Conservation (phyloP, 2,113 vertebrate genomes). For the Gobiocypris rarus region DNA sequence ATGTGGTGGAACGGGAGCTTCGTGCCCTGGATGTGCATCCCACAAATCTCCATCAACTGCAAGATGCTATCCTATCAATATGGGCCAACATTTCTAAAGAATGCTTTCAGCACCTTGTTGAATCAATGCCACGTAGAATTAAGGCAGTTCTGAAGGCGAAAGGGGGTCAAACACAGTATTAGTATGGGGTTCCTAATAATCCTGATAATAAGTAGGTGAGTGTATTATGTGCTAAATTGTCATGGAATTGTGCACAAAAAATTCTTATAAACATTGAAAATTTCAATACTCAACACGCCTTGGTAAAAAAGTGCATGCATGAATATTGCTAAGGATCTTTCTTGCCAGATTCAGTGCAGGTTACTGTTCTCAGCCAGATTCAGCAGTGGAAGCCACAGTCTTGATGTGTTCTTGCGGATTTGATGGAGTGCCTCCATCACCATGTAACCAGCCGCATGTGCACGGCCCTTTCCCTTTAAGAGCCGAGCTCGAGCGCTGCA, state of each 20-base stretch:
- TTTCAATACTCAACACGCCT: background rate
- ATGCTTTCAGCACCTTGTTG: no score
- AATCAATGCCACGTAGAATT: no score
- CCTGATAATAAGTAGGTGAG: no score
- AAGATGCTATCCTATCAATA: no score
- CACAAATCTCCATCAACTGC: no score
- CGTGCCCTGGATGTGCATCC: no score
- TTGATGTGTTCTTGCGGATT: background rate
- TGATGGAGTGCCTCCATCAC: background rate
- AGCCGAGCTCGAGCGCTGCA: background rate
- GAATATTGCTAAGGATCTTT: background rate
- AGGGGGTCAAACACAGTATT: no score
- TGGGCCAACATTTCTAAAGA: no score
- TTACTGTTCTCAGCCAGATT: background rate
- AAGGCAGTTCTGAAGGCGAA: no score
- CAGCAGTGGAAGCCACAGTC: slow-evolving; percentile 14
- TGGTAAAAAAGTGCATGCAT: background rate
- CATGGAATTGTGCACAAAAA: background rate
- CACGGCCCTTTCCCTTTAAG: slow-evolving; percentile 40
- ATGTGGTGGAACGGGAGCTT: no score
- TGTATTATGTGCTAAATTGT: background rate
- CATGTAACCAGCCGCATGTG: slow-evolving; percentile 6
- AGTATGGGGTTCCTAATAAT: no score
- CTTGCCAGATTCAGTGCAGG: background rate
- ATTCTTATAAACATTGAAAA: background rate